A percentile compares a stretch with the other conserved stretches of the same genome.
Evolutionary conservation across 2,113 vertebrate genomes (phyloP).

Genomic region (Todiramphus chloris): DNA sequence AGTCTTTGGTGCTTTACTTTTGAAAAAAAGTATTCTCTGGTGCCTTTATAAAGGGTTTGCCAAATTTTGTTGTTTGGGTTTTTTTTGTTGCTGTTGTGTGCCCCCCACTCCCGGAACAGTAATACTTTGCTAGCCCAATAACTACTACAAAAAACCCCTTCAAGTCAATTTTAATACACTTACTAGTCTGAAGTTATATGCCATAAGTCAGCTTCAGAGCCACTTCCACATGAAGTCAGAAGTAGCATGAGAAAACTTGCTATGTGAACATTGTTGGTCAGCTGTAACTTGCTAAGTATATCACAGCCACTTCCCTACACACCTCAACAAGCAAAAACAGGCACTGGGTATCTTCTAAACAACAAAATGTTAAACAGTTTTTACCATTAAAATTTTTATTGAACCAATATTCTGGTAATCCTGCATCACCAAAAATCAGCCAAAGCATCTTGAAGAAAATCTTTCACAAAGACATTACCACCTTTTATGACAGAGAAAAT

Average conservation of each 20-base stretch:
- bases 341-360: neutral
- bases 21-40: neutral
- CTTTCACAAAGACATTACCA: neutral
- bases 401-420: neutral
- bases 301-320: neutral
- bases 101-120: neutral
- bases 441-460: neutral
- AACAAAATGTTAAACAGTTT: neutral
- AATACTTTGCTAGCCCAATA: neutral
- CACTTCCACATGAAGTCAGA: neutral
- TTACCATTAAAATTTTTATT: neutral
- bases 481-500: neutral
- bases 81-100: neutral
- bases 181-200: neutral
- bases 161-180: neutral
- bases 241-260: neutral
- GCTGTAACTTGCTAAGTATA: neutral
- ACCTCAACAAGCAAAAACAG: neutral
- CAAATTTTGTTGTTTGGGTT: neutral
- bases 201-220: neutral
- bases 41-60: neutral
- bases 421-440: neutral
- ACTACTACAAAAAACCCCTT: neutral
- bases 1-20: neutral
- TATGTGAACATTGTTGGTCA: neutral